phyloP scores from a whole-genome alignment of 2,888 invertebrate species.

The Platycheirus rosarum region DNA sequence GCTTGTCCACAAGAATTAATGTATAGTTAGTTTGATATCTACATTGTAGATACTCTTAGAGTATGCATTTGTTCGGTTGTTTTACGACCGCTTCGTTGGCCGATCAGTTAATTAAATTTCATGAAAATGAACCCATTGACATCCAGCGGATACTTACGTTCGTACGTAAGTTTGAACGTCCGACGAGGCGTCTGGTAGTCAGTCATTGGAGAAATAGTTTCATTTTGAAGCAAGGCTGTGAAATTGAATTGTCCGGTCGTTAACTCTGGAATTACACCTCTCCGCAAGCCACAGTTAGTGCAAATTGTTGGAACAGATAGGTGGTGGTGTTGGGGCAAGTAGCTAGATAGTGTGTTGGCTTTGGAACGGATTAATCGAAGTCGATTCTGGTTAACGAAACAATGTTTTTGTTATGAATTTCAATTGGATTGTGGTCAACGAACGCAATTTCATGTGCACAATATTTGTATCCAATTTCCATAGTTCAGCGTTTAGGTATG shows the following conservation, averaged over 20 bases:
- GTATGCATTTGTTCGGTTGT: slow-evolving; percentile 41
- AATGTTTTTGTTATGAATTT: slow-evolving; percentile 47
- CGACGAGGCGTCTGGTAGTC: background rate
- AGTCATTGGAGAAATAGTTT: slow-evolving; percentile 49
- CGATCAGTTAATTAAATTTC: slow-evolving; percentile 68
- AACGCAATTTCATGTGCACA: slow-evolving; percentile 54
- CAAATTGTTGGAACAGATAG: slow-evolving; percentile 35
- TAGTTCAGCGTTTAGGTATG: background rate
- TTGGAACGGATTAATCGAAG: slow-evolving; percentile 38
- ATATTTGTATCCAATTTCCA: slow-evolving; percentile 36
- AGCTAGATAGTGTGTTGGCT: background rate
- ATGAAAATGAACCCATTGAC: slow-evolving; percentile 71
- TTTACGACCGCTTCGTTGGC: slow-evolving; percentile 36
- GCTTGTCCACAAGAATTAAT: background rate
- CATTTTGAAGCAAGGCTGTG: slow-evolving; percentile 45
- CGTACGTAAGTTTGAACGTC: slow-evolving; percentile 17
- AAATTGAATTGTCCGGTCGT: slow-evolving; percentile 70
- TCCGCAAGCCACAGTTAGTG: slow-evolving; percentile 15
- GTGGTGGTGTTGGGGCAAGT: background rate
- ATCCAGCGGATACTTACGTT: slow-evolving; percentile 47
- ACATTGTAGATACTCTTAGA: background rate
- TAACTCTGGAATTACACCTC: slow-evolving; percentile 58
- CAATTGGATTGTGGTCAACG: slow-evolving; percentile 47
- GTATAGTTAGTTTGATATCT: background rate
- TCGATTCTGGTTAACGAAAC: slow-evolving; percentile 11